These are phyloP conservation scores for Peucedramus taeniatus DNA, from an alignment of 2,113 vertebrate species.

Conservation along the genomic window DNA sequence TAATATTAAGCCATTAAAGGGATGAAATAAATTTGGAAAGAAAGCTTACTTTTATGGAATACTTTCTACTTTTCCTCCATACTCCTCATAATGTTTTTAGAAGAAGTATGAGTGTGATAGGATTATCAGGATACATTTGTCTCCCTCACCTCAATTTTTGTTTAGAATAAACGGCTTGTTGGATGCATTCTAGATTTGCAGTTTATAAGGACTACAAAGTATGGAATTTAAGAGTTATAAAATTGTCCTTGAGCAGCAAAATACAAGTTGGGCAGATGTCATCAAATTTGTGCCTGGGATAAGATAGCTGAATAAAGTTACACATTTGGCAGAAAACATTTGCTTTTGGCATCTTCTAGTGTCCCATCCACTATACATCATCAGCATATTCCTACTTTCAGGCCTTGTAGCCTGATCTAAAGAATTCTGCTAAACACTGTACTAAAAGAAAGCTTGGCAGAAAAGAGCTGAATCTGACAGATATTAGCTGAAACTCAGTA, in stretches of 20 bases:
- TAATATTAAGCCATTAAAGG: neutral
- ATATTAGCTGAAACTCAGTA: neutral
- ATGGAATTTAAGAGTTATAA: neutral
- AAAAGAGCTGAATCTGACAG: neutral
- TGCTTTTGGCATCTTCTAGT: slow-evolving; percentile 4
- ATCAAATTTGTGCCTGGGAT: neutral
- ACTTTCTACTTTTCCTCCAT: neutral
- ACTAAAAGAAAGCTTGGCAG: neutral
- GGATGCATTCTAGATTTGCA: neutral
- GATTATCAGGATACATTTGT: neutral
- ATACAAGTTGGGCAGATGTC: neutral
- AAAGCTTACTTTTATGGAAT: neutral
- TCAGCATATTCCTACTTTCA: neutral
- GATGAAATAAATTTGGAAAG: neutral
- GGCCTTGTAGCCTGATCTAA: neutral
- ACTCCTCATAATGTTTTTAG: neutral
- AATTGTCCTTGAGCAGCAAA: neutral
- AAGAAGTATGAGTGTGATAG: neutral
- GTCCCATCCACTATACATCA: slow-evolving; percentile 1
- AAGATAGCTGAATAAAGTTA: neutral
- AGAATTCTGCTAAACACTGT: neutral
- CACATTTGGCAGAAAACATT: neutral
- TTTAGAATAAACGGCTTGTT: neutral
- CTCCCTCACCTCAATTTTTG: neutral
- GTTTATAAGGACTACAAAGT: neutral